Conservation (phyloP, 2,888 invertebrate genomes). For the Rhogogaster chlorosoma region DNA sequence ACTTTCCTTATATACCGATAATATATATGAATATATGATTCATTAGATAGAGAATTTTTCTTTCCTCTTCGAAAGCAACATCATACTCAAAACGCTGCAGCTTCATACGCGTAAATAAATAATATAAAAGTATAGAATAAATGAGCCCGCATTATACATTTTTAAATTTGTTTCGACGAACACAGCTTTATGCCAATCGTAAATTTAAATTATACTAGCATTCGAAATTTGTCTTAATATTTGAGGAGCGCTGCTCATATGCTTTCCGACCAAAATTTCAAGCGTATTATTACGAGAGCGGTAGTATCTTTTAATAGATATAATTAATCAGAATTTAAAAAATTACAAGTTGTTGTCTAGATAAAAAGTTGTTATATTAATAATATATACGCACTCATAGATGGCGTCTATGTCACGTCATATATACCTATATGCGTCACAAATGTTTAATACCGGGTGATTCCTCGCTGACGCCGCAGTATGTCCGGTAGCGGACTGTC, state of each 20-base stretch:
- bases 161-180: neutral
- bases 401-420: neutral
- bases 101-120: neutral
- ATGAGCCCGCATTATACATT: neutral
- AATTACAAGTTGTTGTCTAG: conserved; percentile 39
- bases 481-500: too few relatives aligned
- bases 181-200: neutral
- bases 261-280: conserved; percentile 5
- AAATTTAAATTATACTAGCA: neutral
- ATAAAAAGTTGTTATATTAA: conserved; percentile 28
- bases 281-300: conserved; percentile 23
- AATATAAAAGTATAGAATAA: conserved; percentile 11
- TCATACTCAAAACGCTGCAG: neutral
- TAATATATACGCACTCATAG: neutral
- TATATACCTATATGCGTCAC: neutral
- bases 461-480: too few relatives aligned
- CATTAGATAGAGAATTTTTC: neutral
- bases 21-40: neutral
- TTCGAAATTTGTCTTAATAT: neutral
- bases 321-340: conserved; percentile 43
- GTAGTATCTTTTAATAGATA: neutral
- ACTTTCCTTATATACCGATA: conserved; percentile 15
- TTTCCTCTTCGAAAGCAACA: neutral
- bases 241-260: neutral
- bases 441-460: neutral